Evolutionary conservation across 2,888 invertebrate genomes (phyloP).

Genomic region (Heliconius ismenius): DNA sequence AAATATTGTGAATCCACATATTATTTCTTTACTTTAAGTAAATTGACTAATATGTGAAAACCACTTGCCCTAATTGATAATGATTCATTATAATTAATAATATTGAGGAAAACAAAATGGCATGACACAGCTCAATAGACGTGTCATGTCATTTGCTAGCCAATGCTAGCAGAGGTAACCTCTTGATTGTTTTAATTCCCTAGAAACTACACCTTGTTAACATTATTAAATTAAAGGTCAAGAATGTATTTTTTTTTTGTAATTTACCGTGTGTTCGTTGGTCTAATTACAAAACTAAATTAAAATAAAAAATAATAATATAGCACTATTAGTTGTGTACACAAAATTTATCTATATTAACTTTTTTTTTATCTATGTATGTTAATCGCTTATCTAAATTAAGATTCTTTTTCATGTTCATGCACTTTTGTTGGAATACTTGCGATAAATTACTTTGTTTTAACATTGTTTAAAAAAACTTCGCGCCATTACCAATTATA

Average conservation of each 20-base stretch:
- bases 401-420: constrained; percentile 1
- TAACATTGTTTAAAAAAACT: background rate
- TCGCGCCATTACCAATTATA: background rate
- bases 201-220: background rate
- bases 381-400: constrained; percentile 1
- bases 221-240: constrained; percentile 23
- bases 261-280: background rate
- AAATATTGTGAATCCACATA: background rate
- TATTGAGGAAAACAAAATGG: background rate
- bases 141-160: too few species aligned
- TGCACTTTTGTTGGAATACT: background rate
- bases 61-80: background rate
- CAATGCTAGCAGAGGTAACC: background rate
- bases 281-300: background rate
- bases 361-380: background rate
- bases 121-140: background rate
- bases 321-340: background rate
- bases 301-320: background rate
- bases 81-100: background rate
- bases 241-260: background rate
- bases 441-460: background rate
- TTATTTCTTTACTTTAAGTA: background rate
- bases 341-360: background rate
- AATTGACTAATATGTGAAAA: background rate
- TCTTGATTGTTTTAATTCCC: constrained; percentile 3